Evolutionary conservation across 2,113 vertebrate species (phyloP).

Genomic region (Catharus minimus): DNA sequence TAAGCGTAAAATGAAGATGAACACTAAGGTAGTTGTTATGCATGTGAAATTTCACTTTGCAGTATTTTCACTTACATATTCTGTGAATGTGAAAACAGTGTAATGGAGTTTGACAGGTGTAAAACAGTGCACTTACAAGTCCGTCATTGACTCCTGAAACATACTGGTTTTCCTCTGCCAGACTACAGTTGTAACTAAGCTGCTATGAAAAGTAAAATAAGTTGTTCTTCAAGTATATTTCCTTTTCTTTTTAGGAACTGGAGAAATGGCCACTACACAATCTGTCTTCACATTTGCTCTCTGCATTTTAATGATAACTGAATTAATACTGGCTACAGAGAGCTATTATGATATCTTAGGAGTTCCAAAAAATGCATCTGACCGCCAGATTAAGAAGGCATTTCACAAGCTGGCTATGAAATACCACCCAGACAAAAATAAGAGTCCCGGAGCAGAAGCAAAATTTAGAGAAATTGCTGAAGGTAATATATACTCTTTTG

Average conservation of each 20-base stretch:
- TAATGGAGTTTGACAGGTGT: neutral
- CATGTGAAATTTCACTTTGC: neutral
- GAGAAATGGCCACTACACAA: constrained; percentile 87
- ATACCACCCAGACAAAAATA: constrained; percentile 96
- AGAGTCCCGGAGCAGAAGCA: constrained; percentile 89
- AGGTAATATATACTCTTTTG: constrained; percentile 71
- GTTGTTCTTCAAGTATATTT: neutral
- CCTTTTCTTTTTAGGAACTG: constrained; percentile 55
- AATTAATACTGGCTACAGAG: constrained; percentile 89
- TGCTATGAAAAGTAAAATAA: neutral
- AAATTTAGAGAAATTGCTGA: constrained; percentile 96
- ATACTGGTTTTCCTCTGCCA: neutral
- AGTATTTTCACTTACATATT: neutral
- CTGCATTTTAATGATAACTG: constrained; percentile 91
- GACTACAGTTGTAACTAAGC: neutral
- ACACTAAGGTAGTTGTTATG: neutral
- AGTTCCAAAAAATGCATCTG: constrained; percentile 89
- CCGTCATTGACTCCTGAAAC: neutral
- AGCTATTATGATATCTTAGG: constrained; percentile 95
- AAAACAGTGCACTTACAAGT: fast-evolving
- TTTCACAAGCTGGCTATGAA: constrained; percentile 96
- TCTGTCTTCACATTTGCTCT: constrained; percentile 86
- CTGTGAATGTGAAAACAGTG: neutral
- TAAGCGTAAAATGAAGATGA: neutral
- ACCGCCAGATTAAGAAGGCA: constrained; percentile 95